phyloP scores from a whole-genome alignment of 2,113 vertebrate genomes.

The Speoplatyrhinus poulsoni region DNA sequence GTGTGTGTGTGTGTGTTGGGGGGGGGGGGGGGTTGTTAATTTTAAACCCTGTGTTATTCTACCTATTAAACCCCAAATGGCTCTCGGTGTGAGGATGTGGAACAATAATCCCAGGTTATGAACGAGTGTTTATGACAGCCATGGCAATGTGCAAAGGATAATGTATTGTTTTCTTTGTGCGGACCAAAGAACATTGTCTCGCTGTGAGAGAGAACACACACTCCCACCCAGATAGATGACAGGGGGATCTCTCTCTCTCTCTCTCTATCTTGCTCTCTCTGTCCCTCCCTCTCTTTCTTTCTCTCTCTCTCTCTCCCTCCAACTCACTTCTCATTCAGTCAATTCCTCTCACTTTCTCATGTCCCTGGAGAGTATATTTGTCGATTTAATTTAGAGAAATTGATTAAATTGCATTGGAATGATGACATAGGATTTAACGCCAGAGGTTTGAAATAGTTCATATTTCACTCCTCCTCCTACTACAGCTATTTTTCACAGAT shows the following conservation, averaged over 20 bases:
- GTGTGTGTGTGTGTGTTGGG: constrained; percentile 9
- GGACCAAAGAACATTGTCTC: constrained; percentile 39
- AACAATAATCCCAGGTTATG: constrained; percentile 65
- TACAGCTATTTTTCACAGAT: constrained; percentile 42
- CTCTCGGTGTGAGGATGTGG: constrained; percentile 60
- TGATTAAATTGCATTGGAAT: constrained; percentile 31
- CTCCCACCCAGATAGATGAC: constrained; percentile 40
- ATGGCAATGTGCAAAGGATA: constrained; percentile 44
- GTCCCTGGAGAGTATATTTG: constrained; percentile 35
- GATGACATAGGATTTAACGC: constrained; percentile 23
- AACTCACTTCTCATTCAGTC: constrained; percentile 22
- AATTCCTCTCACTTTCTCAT: constrained; percentile 28
- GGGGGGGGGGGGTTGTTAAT: neutral
- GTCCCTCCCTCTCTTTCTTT: constrained; percentile 1
- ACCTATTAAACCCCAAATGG: constrained; percentile 37
- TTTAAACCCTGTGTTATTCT: neutral
- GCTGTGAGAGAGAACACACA: constrained; percentile 8
- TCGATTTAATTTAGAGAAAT: constrained; percentile 34
- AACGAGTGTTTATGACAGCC: constrained; percentile 47
- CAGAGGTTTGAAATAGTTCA: constrained; percentile 24
- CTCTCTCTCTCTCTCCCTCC: constrained; percentile 21
- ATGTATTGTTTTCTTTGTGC: constrained; percentile 71
- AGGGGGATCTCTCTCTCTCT: constrained; percentile 26
- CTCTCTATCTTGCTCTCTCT: constrained; percentile 21
- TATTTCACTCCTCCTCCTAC: constrained; percentile 20